phyloP scores from a whole-genome alignment of 2,888 invertebrate species.

The Congeria kusceri region DNA sequence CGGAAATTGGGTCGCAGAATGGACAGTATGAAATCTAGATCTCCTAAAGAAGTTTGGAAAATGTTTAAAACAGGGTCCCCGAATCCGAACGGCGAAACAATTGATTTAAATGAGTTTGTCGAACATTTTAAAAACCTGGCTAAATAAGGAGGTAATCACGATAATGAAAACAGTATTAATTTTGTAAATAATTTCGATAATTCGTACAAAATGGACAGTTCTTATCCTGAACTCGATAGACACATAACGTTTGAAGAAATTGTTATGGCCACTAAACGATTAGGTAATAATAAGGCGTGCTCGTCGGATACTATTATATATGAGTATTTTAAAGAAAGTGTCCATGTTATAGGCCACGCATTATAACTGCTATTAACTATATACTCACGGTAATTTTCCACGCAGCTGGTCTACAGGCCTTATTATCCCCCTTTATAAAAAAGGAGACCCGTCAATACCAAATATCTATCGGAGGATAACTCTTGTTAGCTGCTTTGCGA shows the following conservation, averaged over 20 bases:
- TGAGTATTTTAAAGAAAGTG: constrained; percentile 41
- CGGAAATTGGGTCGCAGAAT: too few relatives aligned
- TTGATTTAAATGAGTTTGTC: too few relatives aligned
- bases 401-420: constrained; percentile 38
- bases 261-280: neutral
- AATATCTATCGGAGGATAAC: constrained; percentile 47
- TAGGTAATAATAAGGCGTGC: constrained; percentile 30
- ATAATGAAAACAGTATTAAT: too few relatives aligned
- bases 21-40: too few relatives aligned
- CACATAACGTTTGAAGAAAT: constrained; percentile 2
- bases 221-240: too few relatives aligned
- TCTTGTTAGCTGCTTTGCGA: constrained; percentile 42
- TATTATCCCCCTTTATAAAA: constrained; percentile 47
- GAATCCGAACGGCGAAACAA: too few relatives aligned
- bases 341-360: constrained; percentile 10
- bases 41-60: too few relatives aligned
- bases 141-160: too few relatives aligned
- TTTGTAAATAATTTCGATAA: too few relatives aligned
- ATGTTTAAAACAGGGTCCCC: too few relatives aligned
- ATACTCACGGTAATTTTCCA: constrained; percentile 37
- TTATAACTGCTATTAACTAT: constrained; percentile 32
- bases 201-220: too few relatives aligned
- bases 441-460: constrained; percentile 37
- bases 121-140: too few relatives aligned
- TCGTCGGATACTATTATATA: constrained; percentile 35